phyloP scores from a whole-genome alignment of 2,797 vertebrate species.

The Bradypus variegatus region DNA sequence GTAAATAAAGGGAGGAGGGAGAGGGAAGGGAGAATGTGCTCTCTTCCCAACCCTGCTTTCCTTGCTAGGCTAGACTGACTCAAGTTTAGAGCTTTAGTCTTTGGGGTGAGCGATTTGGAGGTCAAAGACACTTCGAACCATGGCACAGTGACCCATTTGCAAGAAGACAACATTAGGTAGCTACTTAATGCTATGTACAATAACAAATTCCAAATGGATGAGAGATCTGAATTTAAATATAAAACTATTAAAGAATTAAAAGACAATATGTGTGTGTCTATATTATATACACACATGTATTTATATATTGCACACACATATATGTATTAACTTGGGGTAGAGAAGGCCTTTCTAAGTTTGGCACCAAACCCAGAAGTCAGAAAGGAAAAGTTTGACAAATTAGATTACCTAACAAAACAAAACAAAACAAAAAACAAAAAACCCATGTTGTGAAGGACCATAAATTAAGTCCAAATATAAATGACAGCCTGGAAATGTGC shows the following conservation, averaged over 20 bases:
- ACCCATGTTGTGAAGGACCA: not conserved
- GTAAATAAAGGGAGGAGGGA: not conserved
- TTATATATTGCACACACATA: too few relatives aligned
- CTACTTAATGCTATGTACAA: not conserved
- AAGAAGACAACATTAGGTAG: not conserved
- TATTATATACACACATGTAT: not conserved
- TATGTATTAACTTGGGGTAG: not conserved
- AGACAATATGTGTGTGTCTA: not conserved
- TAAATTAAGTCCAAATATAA: not conserved
- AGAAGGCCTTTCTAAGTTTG: slow-evolving; percentile 5
- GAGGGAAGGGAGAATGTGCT: too few relatives aligned
- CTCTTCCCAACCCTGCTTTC: not conserved
- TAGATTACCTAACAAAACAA: not conserved
- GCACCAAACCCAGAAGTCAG: not conserved
- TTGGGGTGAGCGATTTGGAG: not conserved
- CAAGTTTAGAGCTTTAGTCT: not conserved
- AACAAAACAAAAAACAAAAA: not conserved
- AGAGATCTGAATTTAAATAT: not conserved
- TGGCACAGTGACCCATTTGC: not conserved
- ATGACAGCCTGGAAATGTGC: not conserved
- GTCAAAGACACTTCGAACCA: not conserved
- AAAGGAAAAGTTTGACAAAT: not conserved
- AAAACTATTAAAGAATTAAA: not conserved
- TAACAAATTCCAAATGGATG: not conserved
- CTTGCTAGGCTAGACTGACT: not conserved